phyloP scores from a whole-genome alignment of 2,888 invertebrate species.

The Escarpia spicata region DNA sequence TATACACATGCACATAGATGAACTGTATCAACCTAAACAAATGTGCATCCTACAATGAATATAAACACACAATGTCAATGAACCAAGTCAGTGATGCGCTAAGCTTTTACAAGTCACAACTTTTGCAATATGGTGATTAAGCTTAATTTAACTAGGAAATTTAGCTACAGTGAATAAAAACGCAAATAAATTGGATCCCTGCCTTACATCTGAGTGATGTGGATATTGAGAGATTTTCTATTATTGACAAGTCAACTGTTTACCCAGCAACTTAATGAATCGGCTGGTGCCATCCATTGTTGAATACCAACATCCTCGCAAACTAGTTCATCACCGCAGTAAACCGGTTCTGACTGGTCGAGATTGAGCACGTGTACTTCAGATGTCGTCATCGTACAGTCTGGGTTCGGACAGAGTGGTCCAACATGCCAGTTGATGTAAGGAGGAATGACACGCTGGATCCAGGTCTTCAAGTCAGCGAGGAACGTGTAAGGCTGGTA shows the following conservation, averaged over 20 bases:
- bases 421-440: background rate
- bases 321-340: background rate
- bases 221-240: background rate
- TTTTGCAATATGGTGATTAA: background rate
- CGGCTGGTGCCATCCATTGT: background rate
- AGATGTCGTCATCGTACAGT: background rate
- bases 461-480: background rate
- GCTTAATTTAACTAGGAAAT: too few relatives aligned
- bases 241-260: background rate
- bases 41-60: background rate
- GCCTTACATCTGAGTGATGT: too few relatives aligned
- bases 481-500: background rate
- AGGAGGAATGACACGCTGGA: background rate
- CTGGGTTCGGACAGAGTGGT: background rate
- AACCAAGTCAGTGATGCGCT: too few relatives aligned
- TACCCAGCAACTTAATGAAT: background rate
- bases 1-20: too few relatives aligned
- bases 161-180: too few relatives aligned
- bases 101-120: background rate
- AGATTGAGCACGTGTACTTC: constrained; percentile 4
- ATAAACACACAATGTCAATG: too few relatives aligned
- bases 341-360: background rate
- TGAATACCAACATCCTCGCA: background rate
- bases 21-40: too few relatives aligned
- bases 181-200: too few relatives aligned